phyloP scores from a whole-genome alignment of 2,888 invertebrate genomes.

The Pediacus dermestoides region DNA sequence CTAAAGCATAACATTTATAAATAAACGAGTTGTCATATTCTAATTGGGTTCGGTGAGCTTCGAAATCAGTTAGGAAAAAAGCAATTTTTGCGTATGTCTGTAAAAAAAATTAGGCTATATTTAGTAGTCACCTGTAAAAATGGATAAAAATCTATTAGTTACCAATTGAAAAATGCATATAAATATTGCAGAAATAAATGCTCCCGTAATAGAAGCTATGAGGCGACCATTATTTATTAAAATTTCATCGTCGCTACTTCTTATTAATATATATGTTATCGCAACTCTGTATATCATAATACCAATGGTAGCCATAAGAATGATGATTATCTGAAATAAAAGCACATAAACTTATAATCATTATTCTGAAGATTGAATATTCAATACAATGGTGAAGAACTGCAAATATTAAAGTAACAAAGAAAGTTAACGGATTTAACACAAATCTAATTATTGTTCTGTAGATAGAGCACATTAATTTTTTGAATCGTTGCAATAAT shows the following conservation, averaged over 20 bases:
- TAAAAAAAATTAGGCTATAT: slow-evolving; percentile 19
- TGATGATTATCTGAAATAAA: slow-evolving; percentile 29
- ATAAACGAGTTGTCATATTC: slow-evolving; percentile 44
- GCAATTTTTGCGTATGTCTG: slow-evolving; percentile 40
- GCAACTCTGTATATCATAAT: slow-evolving; percentile 33
- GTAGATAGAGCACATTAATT: too few species aligned
- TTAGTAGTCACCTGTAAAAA: neutral
- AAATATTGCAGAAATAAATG: slow-evolving; percentile 33
- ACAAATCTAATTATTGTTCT: too few species aligned
- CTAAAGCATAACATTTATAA: slow-evolving; percentile 43
- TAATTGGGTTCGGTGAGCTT: slow-evolving; percentile 45
- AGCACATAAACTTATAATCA: too few species aligned
- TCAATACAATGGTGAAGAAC: too few species aligned
- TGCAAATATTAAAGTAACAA: too few species aligned
- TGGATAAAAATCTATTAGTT: slow-evolving; percentile 12
- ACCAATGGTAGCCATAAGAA: slow-evolving; percentile 29
- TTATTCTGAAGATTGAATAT: too few species aligned
- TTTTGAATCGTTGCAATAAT: too few species aligned
- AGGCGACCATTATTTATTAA: slow-evolving; percentile 24
- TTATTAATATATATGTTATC: slow-evolving; percentile 22
- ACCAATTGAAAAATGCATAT: slow-evolving; percentile 38
- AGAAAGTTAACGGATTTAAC: too few species aligned
- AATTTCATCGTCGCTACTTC: slow-evolving; percentile 12
- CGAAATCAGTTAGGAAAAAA: slow-evolving; percentile 39
- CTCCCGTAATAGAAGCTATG: slow-evolving; percentile 28